phyloP scores from a whole-genome alignment of 2,113 vertebrate genomes.

The Cyanistes caeruleus region DNA sequence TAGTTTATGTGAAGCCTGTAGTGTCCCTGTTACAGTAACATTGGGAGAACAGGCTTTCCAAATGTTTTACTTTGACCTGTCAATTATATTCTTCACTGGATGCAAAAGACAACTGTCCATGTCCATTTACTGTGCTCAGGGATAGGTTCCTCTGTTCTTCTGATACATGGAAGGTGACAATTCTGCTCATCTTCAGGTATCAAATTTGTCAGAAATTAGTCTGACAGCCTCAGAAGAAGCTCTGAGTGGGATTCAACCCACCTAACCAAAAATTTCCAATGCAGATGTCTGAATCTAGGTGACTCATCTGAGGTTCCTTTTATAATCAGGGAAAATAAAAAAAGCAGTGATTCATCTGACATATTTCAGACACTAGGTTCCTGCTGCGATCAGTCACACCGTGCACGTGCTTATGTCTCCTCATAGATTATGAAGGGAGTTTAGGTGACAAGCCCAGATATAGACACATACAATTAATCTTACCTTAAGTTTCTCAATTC shows the following conservation, averaged over 20 bases:
- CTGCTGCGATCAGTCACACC: neutral
- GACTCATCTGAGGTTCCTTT: neutral
- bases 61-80: neutral
- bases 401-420: neutral
- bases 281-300: neutral
- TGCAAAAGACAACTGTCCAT: neutral
- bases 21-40: neutral
- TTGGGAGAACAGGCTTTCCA: neutral
- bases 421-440: neutral
- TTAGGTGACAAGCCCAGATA: neutral
- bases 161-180: neutral
- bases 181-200: neutral
- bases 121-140: neutral
- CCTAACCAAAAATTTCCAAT: neutral
- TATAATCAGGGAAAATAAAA: neutral
- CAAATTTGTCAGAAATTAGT: neutral
- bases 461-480: neutral
- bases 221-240: neutral
- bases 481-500: neutral
- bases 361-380: neutral
- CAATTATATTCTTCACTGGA: neutral
- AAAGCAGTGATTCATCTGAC: neutral
- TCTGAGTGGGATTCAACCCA: neutral
- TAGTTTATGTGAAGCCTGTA: neutral
- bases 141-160: neutral